Evolutionary conservation across 2,113 vertebrate species (phyloP).

Genomic region (Macaca fascicularis): DNA sequence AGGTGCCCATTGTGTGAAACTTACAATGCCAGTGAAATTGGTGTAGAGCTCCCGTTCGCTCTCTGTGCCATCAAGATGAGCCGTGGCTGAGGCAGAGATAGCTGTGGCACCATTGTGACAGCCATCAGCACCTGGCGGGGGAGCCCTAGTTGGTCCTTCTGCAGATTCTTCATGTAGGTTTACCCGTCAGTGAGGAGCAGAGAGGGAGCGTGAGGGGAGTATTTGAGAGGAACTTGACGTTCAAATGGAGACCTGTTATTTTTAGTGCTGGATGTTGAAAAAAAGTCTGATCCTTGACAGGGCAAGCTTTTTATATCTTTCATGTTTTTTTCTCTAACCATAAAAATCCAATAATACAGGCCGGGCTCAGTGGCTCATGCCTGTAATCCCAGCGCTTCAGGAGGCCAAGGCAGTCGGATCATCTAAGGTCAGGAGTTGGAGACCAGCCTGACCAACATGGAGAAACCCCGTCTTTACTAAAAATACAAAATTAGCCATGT

Average conservation of each 20-base stretch:
- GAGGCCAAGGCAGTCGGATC: too few relatives aligned
- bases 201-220: background rate
- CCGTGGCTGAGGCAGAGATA: rapidly evolving
- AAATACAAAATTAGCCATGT: too few relatives aligned
- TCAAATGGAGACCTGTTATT: background rate
- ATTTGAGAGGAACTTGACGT: background rate
- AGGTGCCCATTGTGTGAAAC: background rate
- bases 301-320: background rate
- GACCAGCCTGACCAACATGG: too few relatives aligned
- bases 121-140: background rate
- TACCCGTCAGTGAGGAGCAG: background rate
- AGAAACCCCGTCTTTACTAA: too few relatives aligned
- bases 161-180: background rate
- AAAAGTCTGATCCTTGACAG: background rate
- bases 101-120: rapidly evolving
- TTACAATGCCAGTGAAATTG: background rate
- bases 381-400: too few relatives aligned
- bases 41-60: background rate
- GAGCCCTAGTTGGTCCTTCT: background rate
- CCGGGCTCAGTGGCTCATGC: too few relatives aligned
- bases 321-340: background rate
- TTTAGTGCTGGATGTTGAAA: background rate
- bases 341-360: background rate
- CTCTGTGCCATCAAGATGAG: too few relatives aligned
- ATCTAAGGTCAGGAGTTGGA: too few relatives aligned